These are phyloP conservation scores for Lacanobia oleracea DNA, from an alignment of 2,888 invertebrate species.

Conservation along the genomic window DNA sequence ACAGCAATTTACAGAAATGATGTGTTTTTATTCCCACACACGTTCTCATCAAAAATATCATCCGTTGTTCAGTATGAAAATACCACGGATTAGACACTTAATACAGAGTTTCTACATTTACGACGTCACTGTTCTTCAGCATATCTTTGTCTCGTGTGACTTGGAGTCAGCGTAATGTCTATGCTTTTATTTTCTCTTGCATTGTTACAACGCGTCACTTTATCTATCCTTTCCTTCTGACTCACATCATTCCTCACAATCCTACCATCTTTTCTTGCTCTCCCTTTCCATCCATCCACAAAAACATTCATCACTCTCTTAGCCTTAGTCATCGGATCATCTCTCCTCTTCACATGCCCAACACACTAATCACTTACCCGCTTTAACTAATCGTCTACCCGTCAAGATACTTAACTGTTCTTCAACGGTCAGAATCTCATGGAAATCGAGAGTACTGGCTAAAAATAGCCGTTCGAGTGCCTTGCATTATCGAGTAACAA, in stretches of 20 bases:
- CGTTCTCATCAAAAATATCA: slow-evolving; percentile 14
- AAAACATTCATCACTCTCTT: background rate
- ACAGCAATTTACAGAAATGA: slow-evolving; percentile 23
- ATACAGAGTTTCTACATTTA: background rate
- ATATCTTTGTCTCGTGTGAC: background rate
- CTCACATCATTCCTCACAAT: background rate
- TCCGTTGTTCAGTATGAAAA: slow-evolving; percentile 14
- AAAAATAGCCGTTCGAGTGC: slow-evolving; percentile 50
- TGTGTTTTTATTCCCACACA: slow-evolving; percentile 24
- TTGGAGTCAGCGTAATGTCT: background rate
- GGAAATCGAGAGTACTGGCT: slow-evolving; percentile 66
- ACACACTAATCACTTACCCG: slow-evolving; percentile 15
- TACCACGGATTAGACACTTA: background rate
- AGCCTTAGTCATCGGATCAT: background rate
- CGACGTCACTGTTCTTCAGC: background rate
- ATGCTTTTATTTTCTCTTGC: background rate
- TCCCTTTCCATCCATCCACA: background rate
- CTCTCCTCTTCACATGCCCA: slow-evolving; percentile 3
- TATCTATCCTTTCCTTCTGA: background rate
- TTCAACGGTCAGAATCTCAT: slow-evolving; percentile 41
- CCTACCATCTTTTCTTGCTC: background rate
- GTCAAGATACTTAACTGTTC: slow-evolving; percentile 36
- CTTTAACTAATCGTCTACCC: slow-evolving; percentile 12
- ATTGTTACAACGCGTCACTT: background rate
- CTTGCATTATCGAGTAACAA: slow-evolving; percentile 35